Evolutionary conservation across 2,113 vertebrate genomes (phyloP), one percentile per base, ranked within the genome.

Genomic region (Bujurquina vittata): DNA sequence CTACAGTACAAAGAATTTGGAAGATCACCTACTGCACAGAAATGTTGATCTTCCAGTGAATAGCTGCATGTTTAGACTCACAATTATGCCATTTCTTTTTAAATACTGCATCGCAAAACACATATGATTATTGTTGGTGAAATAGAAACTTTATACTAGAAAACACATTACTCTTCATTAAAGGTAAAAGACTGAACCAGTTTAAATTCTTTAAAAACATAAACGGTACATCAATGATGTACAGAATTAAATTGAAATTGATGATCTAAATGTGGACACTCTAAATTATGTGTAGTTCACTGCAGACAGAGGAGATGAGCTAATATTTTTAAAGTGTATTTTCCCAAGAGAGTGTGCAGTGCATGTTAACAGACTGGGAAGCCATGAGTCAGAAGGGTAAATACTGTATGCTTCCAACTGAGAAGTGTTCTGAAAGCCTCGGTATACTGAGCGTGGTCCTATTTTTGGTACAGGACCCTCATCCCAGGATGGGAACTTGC

Each of bases 381-480:
- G 65, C 65, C 43, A 69, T 18, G 63, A 69, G 43, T 40, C 65
- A 49, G 23, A 49, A 29, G 43, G 49, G 65, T 69, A 49, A 69
- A 69, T 69, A 69, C 18, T 69, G 43, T 69, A 49, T 69, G 65
- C 15, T 49, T 69, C 65, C 43, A 69, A 49, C 43, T 29, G 43
- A 49, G 65, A 49, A 69, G 65, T 69, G 65, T 29, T 69, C 43
- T 69, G 65, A 69, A 69, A 69, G 40, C 65, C 15, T 20, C 29
- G 5, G 43, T 69, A 20, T 69, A 69, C 65, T 69, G 23, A 69
- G 43, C 23, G 20, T 29, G 23, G 15, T 49, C 65, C 43, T 69
- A 20, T 69, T 69, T 69, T 69, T 69, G 65, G 15, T 69, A 49
- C 43, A 69, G 43, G 43, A 69, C 43, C 65, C 15, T 67, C 43